A percentile compares a stretch with the other conserved stretches of the same genome.
Conservation (phyloP, 2,888 invertebrate species). For the Spisula subtruncata region DNA sequence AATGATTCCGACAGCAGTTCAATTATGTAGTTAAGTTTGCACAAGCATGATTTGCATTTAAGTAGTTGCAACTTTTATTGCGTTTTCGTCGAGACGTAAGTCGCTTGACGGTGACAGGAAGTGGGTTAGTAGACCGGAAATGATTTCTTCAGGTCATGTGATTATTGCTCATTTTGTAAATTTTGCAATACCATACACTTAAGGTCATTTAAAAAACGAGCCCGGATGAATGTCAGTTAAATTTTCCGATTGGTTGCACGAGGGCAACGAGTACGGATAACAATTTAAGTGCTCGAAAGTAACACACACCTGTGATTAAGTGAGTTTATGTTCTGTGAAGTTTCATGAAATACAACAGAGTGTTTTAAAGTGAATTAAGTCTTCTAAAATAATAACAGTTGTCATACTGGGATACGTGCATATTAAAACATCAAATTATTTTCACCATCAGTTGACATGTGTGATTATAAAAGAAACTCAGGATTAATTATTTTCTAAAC, state of each 20-base stretch:
- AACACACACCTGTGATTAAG: conserved; percentile 43
- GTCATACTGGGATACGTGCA: conserved; percentile 10
- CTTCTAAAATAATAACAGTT: conserved; percentile 19
- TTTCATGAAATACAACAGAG: conserved; percentile 45
- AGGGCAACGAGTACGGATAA: conserved; percentile 36
- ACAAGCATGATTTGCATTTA: not conserved
- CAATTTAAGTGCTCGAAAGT: conserved; percentile 31
- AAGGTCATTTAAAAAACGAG: conserved; percentile 12
- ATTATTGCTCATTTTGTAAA: conserved; percentile 27
- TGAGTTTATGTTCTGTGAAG: conserved; percentile 47
- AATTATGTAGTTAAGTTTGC: not conserved
- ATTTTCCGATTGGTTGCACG: not conserved
- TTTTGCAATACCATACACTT: not conserved
- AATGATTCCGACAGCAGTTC: not conserved
- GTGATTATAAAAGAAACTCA: not conserved
- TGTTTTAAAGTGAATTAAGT: conserved; percentile 30
- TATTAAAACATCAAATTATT: conserved; percentile 27
- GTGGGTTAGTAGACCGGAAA: conserved; percentile 3
- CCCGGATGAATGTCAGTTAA: not conserved
- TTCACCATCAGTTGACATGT: conserved; percentile 15
- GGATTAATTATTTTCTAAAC: conserved; percentile 14
- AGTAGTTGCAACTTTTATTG: not conserved
- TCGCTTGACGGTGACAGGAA: not conserved
- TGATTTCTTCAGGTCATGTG: not conserved
- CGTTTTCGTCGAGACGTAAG: not conserved